Base-by-base conservation (phyloP, 2,888 invertebrate species). In the Hydrotaea diabolus region DNA sequence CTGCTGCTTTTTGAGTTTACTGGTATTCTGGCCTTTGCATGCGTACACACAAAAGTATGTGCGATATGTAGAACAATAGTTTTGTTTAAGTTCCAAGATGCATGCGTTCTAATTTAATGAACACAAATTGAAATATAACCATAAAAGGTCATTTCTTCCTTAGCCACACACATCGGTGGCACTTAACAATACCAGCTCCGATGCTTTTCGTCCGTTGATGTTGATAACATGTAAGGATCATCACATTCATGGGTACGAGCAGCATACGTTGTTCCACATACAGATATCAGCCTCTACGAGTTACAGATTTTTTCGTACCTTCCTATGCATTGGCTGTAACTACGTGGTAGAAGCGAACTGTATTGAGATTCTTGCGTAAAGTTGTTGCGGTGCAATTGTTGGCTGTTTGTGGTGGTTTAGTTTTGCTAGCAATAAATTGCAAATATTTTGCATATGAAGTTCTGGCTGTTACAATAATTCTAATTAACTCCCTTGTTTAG, bases 111-210 rank as follows among this genome's bases (percentile, higher is more conserved):
- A 89, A 89, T 89, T 89, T 89, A 89, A 89, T 88, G 89, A 88
- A 88, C 89, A 88, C 88, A 89, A 89, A 89, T 89, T 89, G 89
- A 89, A 89, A 88, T 88, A 88, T 87, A 88, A 86, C 89, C 88
- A 88, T 89, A 89, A 88, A 89, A 88, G 89, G 89, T 81, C 80
- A 82, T 85, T 79, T 75, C 62, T 26, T 31, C 11, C 57, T 15
- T 76, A 73, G 82, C 83, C 85, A 86, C 80, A 79, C 82, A 80
- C 84, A 83, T 77, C 71, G 59, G 21, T 62, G 53, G 55, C 7
- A 15, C 11, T 23, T n/a, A n/a, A n/a, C 21, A 69, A 19, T 23
- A 26, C 39, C 23, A 0, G 26, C 59, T 7, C 21, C 21, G 26
- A 59, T 59, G 23, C 64, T 31, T 4, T 21, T 36, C 39, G 15